Conservation (phyloP, 92 coral and sea anemone genomes). For the Porites cylindrica region DNA sequence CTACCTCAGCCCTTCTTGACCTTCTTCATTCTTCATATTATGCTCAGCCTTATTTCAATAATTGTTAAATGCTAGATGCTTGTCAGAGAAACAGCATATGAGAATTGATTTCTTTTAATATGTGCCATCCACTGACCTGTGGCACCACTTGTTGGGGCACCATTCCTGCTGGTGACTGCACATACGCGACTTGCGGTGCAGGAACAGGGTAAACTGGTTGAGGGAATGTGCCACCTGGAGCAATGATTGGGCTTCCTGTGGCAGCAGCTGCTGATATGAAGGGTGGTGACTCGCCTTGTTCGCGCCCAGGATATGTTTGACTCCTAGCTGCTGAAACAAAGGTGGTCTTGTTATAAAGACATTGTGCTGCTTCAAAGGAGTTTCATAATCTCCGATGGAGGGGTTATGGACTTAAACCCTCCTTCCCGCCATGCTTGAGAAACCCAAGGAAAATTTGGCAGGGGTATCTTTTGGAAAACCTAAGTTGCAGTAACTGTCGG, state of each 20-base stretch:
- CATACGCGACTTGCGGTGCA: slow-evolving; percentile 17
- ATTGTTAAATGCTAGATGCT: too few relatives aligned
- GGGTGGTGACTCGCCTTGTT: slow-evolving; percentile 44
- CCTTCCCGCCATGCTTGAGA: too few relatives aligned
- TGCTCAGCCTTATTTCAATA: too few relatives aligned
- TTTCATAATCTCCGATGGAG: too few relatives aligned
- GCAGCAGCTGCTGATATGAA: slow-evolving; percentile 73
- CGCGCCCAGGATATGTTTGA: slow-evolving; percentile 37
- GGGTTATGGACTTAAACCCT: too few relatives aligned
- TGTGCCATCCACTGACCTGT: slow-evolving; percentile 19
- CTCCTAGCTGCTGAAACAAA: slow-evolving; percentile 6
- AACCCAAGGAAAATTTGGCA: too few relatives aligned
- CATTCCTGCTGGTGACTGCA: slow-evolving; percentile 41
- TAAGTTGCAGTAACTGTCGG: too few relatives aligned
- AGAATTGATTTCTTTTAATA: neutral
- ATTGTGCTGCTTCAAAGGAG: too few relatives aligned
- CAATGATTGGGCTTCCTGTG: slow-evolving; percentile 75
- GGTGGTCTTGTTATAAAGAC: neutral
- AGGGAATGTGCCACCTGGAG: slow-evolving; percentile 47
- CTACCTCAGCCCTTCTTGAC: too few relatives aligned
- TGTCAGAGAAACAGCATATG: too few relatives aligned
- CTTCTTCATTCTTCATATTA: too few relatives aligned
- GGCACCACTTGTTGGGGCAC: slow-evolving; percentile 21
- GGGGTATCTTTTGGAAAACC: too few relatives aligned
- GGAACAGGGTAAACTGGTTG: slow-evolving; percentile 38